Base-by-base conservation (phyloP, 2,888 invertebrate species). In the Tetrapedia diversipes region DNA sequence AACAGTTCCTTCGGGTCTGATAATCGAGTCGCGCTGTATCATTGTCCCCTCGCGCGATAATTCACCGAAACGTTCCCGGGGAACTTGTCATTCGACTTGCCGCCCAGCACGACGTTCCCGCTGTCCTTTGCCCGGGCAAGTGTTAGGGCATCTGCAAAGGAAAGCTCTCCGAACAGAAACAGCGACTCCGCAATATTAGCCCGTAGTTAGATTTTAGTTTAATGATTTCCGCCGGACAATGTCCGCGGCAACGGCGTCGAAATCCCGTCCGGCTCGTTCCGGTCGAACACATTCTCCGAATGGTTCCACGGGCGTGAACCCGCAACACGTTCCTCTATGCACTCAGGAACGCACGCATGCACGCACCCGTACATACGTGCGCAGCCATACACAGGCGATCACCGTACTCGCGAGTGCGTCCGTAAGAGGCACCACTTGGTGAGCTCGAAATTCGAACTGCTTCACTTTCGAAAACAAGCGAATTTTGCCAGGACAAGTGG, bases 141-240 rank as follows among this genome's bases (percentile, higher is more conserved):
- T 87, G 86, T 14, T 86, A 82, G 82, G 77, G 70, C 80, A 83
- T 79, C 86, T n/a, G n/a, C n/a, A n/a, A n/a, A 83, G 85, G 87
- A 86, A 88, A 88, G 88, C 87, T 84, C 83, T 86, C 78, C 72
- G 84, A 82, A 85, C 81, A 85, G 85, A n/a, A n/a, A 81, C 79
- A 57, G 72, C 66, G 70, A 79, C 75, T 85, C 85, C 82, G 79
- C 79, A 82, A 79, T 85, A 86, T 84, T 84, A 85, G 83, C 79
- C 34, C 71, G 82, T 80, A 87, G 88, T 88, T 88, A 85, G 87
- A 89, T 89, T 90, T 90, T 89, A 90, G 90, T 90, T 90, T 89
- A 90, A 90, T 90, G 89, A 90, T 90, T 90, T 90, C 88, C 89
- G 84, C 68, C 64, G 86, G 86, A 90, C 90, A 90, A 90, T 89